These are phyloP conservation scores for Solen grandis DNA, from an alignment of 1,140 invertebrate genomes.

Conservation along the genomic window DNA sequence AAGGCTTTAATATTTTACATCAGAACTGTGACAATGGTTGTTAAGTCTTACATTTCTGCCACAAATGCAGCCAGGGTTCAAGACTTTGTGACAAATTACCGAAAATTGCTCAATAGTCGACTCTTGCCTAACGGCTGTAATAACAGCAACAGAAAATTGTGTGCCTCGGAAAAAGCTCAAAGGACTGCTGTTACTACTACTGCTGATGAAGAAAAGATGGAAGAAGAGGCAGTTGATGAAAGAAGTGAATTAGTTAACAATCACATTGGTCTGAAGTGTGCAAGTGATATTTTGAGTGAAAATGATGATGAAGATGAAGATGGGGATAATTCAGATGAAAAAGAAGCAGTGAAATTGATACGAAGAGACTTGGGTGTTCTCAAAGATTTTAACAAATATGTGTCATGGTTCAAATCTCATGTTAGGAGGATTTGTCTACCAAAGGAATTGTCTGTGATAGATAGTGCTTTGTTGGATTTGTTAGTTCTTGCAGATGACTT, in stretches of 20 bases:
- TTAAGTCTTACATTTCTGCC: not conserved
- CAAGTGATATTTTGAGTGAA: not conserved
- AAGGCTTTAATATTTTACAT: not conserved
- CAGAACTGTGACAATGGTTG: conserved; percentile 1
- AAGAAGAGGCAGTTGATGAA: not conserved
- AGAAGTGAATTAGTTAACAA: not conserved
- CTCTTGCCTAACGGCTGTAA: not conserved
- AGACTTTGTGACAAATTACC: not conserved
- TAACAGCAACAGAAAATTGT: not conserved
- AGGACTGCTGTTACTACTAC: not conserved
- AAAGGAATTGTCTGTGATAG: not conserved
- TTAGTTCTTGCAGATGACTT: not conserved
- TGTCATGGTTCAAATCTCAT: conserved; percentile 30
- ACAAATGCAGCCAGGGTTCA: not conserved
- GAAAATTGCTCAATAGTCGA: not conserved
- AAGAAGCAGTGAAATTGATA: not conserved
- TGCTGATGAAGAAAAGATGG: not conserved
- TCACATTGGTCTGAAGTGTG: not conserved
- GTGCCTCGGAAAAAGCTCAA: not conserved
- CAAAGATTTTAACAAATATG: conserved; percentile 10
- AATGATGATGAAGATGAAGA: not conserved
- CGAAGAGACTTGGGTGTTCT: conserved; percentile 11
- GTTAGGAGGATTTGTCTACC: conserved; percentile 24
- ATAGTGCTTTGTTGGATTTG: conserved; percentile 7
- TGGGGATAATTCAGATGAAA: not conserved